Evolutionary conservation across 2,797 vertebrate species (phyloP), one percentile per base, ranked within the genome.

Genomic region (Martes flavigula): DNA sequence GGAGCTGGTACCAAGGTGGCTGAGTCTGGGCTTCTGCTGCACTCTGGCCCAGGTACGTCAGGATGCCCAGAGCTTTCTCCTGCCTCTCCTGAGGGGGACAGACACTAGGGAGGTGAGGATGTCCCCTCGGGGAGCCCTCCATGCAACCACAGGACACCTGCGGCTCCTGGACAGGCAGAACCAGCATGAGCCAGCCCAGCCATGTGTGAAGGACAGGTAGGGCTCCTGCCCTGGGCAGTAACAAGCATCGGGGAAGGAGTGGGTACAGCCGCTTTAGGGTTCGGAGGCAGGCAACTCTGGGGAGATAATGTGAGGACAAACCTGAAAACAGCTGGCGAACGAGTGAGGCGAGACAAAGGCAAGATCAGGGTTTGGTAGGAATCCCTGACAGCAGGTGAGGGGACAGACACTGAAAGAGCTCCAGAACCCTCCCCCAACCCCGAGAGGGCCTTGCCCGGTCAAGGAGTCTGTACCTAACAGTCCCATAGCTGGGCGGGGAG

Each of bases 1-100:
- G 98, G 85, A 99, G 99, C 98, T 99, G 98, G 98, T 99, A 99
- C 99, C 99, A 99, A 0, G 99, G 99, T 0, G 98, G 95, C 56
- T 93, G 99, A 18, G 98, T 98, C 94, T 98, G 98, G 25, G 99
- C 98, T 95, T 99, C 99, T 0, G 99, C 97, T 0, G 98, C 96
- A n/a, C 98, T 98, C 92, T 99, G 99, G 43, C 99, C 99, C 30
- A 99, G 98, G 85, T 99, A 99, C 0, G 99, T 99, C 89, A 99
- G 98, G 93, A 99, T 98, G 46, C 99, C 99, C 66, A 99, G 99
- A 12, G 99, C 99, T 70, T 99, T 99, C 90, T 99, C 99, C 87
- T 99, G 99, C 43, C 98, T 99, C 97, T 99, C 99, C 99, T 99
- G 91, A 17, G 12, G n/a, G 27, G 23, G 2, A 13, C 23, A 78